Percentiles rank a stretch among this genome's conserved stretches.
These are phyloP conservation scores for Gadus macrocephalus DNA, from an alignment of 2,113 vertebrate genomes.

Conservation along the genomic window DNA sequence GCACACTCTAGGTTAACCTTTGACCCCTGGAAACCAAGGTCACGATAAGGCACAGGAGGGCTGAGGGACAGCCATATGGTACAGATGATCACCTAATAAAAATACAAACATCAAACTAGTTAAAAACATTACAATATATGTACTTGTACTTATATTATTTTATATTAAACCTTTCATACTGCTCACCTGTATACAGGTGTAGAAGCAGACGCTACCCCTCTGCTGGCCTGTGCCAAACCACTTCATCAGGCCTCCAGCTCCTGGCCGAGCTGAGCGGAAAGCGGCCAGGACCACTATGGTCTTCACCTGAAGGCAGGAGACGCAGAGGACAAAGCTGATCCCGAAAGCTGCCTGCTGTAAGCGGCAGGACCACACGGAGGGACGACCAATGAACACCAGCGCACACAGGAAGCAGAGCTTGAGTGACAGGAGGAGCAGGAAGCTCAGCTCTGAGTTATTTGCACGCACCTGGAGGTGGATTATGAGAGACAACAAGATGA, in stretches of 20 bases:
- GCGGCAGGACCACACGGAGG: slow-evolving; percentile 48
- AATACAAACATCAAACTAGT: slow-evolving; percentile 8
- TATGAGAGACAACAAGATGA: not conserved
- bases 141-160: not conserved
- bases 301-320: slow-evolving; percentile 62
- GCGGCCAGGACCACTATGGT: slow-evolving; percentile 59
- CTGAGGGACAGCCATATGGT: slow-evolving; percentile 59
- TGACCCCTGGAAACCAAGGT: slow-evolving; percentile 50
- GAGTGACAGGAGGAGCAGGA: slow-evolving; percentile 54
- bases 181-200: slow-evolving; percentile 49
- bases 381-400: slow-evolving; percentile 53
- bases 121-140: not conserved
- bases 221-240: slow-evolving; percentile 55
- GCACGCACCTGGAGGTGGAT: slow-evolving; percentile 40
- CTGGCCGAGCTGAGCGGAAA: slow-evolving; percentile 55
- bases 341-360: slow-evolving; percentile 51
- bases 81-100: slow-evolving; percentile 67
- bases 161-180: not conserved
- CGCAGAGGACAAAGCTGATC: slow-evolving; percentile 57
- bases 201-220: slow-evolving; percentile 42
- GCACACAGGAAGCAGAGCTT: slow-evolving; percentile 60
- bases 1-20: slow-evolving; percentile 57
- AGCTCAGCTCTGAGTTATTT: slow-evolving; percentile 63
- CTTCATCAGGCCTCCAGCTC: slow-evolving; percentile 43
- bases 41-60: slow-evolving; percentile 57